Conservation (phyloP, 2,113 vertebrate species). For the Heptranchias perlo region DNA sequence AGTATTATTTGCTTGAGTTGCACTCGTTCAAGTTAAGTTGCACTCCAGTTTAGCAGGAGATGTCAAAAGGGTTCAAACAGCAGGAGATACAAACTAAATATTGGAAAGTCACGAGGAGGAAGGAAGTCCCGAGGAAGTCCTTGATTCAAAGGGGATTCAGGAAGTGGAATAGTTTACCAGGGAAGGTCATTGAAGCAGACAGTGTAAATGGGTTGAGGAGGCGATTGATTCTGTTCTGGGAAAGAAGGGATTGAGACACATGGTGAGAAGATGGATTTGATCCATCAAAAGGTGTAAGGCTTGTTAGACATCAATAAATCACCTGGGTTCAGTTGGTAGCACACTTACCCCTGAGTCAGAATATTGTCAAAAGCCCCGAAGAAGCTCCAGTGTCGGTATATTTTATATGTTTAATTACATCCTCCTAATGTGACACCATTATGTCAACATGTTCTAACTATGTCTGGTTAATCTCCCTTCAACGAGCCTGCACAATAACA, state of each 20-base stretch:
- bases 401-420: no score
- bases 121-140: not conserved
- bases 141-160: not conserved
- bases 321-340: not conserved
- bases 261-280: not conserved
- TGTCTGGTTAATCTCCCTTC: no score
- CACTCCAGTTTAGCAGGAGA: not conserved
- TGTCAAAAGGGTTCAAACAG: not conserved
- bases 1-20: not conserved
- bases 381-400: not conserved
- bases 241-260: not conserved
- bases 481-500: not conserved
- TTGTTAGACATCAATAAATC: not conserved
- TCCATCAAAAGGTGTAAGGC: not conserved
- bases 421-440: not conserved
- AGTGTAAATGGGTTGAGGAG: not conserved
- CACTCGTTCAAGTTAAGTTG: not conserved
- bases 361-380: not conserved
- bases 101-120: not conserved
- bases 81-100: not conserved
- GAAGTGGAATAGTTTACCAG: no score
- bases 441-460: not conserved
- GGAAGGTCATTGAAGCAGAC: not conserved
- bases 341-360: not conserved
- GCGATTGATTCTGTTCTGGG: not conserved